Base-by-base conservation (phyloP, 1,140 invertebrate species). In the Gyrodactylus bullatarudis region DNA sequence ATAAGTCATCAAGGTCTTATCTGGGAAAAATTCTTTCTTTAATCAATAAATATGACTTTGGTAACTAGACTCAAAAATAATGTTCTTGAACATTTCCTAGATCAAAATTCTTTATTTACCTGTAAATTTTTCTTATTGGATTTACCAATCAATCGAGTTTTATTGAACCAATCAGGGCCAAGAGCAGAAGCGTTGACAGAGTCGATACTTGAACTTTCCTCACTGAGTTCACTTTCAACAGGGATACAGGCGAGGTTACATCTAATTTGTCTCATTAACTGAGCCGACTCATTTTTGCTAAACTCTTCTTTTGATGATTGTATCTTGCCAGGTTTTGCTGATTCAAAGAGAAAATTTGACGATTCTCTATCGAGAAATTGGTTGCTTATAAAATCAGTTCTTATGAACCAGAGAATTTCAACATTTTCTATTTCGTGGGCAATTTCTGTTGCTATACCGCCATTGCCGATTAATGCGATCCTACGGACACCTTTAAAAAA, bases 351-450 rank as follows among this genome's bases (percentile, higher is more conserved):
- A 82, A 97, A 97, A 82, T 93, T 85, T 1, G 89, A 88, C 23
- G 91, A 91, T n/a, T 89, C 91, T 22, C 88, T 85, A 84, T 97
- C 93, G 34, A 97, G 85, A 83, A 95, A 98, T 19, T 89, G 88
- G 23, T 89, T 86, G 8, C 88, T 87, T 77, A 96, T 91, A 75
- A 89, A 88, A 76, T 86, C 84, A 83, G 97, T 89, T 80, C 89
- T 91, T 19, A 98, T 87, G 0, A 88, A 85, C 94, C 94, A 98
- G 26, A 92, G 82, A 24, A 95, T 85, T 77, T 92, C 85, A 73
- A 74, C 69, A 68, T 76, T 71, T 27, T 76, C 75, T 24, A 24
- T 23, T 23, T 23, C 80, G 78, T 79, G 84, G 74, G 91, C 87
- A 76, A 97, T 82, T 84, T 98, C 93, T 73, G 89, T 93, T 23